Conservation (phyloP, 1,140 invertebrate genomes). For the Octopus sinensis region DNA sequence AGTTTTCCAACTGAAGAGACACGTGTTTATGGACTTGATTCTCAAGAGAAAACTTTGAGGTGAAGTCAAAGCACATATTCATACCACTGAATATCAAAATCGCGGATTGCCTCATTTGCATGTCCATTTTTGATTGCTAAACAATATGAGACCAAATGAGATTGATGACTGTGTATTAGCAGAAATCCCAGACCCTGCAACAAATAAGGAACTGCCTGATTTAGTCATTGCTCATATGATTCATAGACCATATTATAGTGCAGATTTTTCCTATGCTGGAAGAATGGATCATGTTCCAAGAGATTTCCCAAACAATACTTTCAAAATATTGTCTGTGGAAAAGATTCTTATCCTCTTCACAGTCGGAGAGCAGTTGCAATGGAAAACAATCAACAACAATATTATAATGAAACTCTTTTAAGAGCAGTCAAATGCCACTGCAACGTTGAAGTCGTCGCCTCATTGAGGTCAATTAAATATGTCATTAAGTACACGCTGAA, state of each 20-base stretch:
- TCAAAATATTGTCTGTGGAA: too few relatives aligned
- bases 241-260: conserved; percentile 4
- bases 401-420: too few relatives aligned
- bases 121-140: background rate
- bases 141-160: background rate
- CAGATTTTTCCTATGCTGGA: background rate
- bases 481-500: too few relatives aligned
- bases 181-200: background rate
- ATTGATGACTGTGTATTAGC: background rate
- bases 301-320: too few relatives aligned
- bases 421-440: too few relatives aligned
- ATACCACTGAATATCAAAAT: background rate
- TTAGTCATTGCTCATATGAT: background rate
- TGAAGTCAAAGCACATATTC: background rate
- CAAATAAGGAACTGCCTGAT: background rate
- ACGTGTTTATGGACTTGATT: background rate
- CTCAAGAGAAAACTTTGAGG: background rate
- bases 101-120: background rate
- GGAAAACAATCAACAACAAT: too few relatives aligned
- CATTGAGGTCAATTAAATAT: too few relatives aligned
- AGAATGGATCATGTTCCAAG: background rate
- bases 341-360: too few relatives aligned
- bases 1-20: background rate
- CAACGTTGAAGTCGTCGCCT: too few relatives aligned
- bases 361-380: too few relatives aligned